A percentile compares a stretch with the other conserved stretches of the same genome.
Conservation (phyloP, 2,888 invertebrate genomes). For the Dinocampus coccinellae region DNA sequence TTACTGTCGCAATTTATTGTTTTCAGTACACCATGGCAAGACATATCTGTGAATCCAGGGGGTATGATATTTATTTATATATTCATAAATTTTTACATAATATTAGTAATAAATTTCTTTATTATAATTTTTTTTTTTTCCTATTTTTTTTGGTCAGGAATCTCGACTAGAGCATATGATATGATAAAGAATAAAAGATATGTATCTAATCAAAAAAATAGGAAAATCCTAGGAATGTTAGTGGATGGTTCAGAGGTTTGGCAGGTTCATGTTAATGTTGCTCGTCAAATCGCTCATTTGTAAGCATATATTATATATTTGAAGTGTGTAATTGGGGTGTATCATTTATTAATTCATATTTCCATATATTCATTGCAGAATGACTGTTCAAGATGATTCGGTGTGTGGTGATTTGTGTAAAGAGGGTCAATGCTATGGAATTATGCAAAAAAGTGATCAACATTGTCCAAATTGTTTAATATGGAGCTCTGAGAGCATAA, state of each 20-base stretch:
- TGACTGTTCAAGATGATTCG: background rate
- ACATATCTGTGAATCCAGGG: background rate
- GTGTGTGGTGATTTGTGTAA: background rate
- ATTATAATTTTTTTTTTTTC: too few relatives aligned
- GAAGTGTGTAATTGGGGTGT: too few relatives aligned
- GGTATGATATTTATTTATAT: background rate
- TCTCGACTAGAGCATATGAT: background rate
- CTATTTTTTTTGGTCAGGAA: background rate
- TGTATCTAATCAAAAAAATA: background rate
- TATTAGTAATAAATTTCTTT: background rate
- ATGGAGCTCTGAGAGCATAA: background rate
- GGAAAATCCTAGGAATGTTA: background rate
- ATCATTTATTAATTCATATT: too few relatives aligned
- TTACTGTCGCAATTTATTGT: background rate
- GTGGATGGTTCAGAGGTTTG: background rate
- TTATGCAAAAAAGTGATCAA: background rate
- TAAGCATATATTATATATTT: background rate
- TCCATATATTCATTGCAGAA: too few relatives aligned
- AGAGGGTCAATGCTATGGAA: background rate
- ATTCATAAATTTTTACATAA: background rate
- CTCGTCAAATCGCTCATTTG: background rate
- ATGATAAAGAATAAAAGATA: background rate
- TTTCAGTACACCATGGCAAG: background rate
- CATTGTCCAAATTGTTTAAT: background rate
- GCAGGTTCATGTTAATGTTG: background rate